phyloP scores from a whole-genome alignment of 37 sponge, comb jelly and placozoan genomes.

The Amphimedon queenslandica region DNA sequence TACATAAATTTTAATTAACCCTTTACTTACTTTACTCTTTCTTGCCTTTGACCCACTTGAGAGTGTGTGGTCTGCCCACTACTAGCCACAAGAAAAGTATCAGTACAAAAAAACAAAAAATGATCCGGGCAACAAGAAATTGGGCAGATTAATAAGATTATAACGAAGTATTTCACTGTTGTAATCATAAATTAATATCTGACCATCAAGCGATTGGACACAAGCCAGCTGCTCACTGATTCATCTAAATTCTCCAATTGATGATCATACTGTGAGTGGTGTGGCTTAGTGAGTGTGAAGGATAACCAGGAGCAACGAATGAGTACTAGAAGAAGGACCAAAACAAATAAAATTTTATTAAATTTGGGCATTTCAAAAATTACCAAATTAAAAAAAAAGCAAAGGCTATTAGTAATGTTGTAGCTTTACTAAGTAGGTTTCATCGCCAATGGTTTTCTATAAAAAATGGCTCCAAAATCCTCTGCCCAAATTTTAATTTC shows the following conservation, averaged over 20 bases:
- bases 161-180: slow-evolving; percentile 52
- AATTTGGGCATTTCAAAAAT: no score
- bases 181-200: slow-evolving; percentile 74
- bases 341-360: no score
- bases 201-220: slow-evolving; percentile 96
- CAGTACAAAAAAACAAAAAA: slow-evolving; percentile 55
- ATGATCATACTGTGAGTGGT: slow-evolving; percentile 84
- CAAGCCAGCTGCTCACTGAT: slow-evolving; percentile 53
- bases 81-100: slow-evolving; percentile 65
- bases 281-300: slow-evolving; percentile 67
- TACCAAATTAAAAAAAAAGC: no score
- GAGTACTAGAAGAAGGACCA: no score
- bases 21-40: background rate
- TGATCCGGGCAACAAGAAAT: slow-evolving; percentile 88
- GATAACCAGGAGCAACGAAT: slow-evolving; percentile 50
- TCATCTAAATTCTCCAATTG: slow-evolving; percentile 74
- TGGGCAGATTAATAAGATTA: slow-evolving; percentile 83
- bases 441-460: no score
- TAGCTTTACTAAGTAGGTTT: no score
- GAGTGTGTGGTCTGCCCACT: slow-evolving; percentile 30
- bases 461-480: no score
- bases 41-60: slow-evolving; percentile 6
- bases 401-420: no score
- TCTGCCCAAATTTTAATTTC: no score
- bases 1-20: background rate